These are phyloP conservation scores for Rhizomys pruinosus DNA, from an alignment of 2,113 vertebrate genomes.

Conservation along the genomic window DNA sequence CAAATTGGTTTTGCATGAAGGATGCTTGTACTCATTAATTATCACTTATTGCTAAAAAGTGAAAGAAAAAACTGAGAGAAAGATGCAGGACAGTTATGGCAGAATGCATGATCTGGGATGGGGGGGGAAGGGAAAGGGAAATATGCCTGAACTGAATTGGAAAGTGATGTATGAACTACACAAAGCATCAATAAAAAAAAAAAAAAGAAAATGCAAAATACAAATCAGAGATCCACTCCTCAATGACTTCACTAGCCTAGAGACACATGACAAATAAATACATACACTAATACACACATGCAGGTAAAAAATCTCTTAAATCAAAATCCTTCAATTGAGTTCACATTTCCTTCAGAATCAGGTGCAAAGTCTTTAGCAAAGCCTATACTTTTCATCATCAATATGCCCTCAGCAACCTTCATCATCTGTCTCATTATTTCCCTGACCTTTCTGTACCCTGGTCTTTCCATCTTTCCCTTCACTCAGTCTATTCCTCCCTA, in stretches of 20 bases:
- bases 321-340: neutral
- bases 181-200: too few species aligned
- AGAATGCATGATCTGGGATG: too few species aligned
- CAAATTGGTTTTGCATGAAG: too few species aligned
- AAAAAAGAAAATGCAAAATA: neutral
- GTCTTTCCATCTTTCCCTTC: too few species aligned
- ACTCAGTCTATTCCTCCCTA: neutral
- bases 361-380: neutral
- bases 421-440: neutral
- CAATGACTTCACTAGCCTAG: slow-evolving; percentile 16
- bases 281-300: neutral
- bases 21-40: too few species aligned
- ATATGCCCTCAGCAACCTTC: neutral
- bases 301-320: neutral
- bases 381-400: neutral
- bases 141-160: too few species aligned
- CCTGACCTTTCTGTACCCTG: too few species aligned
- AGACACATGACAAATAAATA: neutral
- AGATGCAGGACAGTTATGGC: too few species aligned
- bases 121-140: too few species aligned
- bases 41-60: too few species aligned
- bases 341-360: slow-evolving; percentile 27
- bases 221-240: neutral
- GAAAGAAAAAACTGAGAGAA: too few species aligned
- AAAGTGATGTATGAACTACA: too few species aligned